Conservation (phyloP, 2,797 vertebrate genomes). For the Iguana delicatissima region DNA sequence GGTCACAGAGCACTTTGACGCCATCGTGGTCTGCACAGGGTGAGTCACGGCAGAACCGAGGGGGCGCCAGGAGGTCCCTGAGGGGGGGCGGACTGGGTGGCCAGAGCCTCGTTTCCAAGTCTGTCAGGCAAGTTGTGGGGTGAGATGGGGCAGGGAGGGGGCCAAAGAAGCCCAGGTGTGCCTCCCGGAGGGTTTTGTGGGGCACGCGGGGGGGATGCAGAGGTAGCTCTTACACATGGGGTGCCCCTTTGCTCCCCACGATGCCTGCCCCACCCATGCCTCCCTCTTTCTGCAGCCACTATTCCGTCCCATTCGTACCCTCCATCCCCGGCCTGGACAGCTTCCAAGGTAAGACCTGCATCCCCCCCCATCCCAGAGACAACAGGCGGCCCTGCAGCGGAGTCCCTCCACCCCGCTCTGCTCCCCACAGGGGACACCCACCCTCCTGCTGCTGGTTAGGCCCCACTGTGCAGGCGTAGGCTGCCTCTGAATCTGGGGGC, state of each 20-base stretch:
- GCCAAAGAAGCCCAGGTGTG: not conserved
- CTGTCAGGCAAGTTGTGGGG: not conserved
- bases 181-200: too few relatives aligned
- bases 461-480: too few relatives aligned
- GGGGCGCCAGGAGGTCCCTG: not conserved
- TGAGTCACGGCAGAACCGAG: conserved; percentile 50
- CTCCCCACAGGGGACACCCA: too few relatives aligned
- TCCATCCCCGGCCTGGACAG: conserved; percentile 79
- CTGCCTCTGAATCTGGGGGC: too few relatives aligned
- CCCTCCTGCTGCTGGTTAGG: not conserved
- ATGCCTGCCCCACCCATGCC: not conserved
- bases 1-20: conserved; percentile 73
- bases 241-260: not conserved
- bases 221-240: too few relatives aligned
- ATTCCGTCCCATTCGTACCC: conserved; percentile 81
- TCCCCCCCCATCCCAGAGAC: too few relatives aligned
- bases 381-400: too few relatives aligned
- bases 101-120: too few relatives aligned
- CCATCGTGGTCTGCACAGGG: conserved; percentile 80
- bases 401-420: not conserved
- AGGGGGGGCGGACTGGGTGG: not conserved
- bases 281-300: conserved; percentile 72
- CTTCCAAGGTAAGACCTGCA: conserved; percentile 80
- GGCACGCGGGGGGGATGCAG: too few relatives aligned
- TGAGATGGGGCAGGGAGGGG: not conserved